Percentiles rank a stretch among this genome's conserved stretches.
phyloP scores from a whole-genome alignment of 2,797 vertebrate genomes.

The Phoxinus dragarum region DNA sequence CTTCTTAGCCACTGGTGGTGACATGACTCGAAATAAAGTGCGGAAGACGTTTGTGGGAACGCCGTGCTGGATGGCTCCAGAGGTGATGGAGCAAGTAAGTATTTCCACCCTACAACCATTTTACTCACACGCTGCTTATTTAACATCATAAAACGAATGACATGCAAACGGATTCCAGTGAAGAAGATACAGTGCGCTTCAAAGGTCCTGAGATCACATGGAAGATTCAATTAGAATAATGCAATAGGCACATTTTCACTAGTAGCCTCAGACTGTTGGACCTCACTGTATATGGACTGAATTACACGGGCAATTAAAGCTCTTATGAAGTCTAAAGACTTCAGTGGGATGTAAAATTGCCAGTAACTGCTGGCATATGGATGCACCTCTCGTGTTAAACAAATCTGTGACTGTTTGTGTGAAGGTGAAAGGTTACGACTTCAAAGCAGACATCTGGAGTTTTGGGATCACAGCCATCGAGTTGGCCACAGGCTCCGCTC shows the following conservation, averaged over 20 bases:
- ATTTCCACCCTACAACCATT: neutral
- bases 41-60: constrained; percentile 98
- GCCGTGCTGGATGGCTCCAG: constrained; percentile 98
- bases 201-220: neutral
- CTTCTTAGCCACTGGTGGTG: constrained; percentile 94
- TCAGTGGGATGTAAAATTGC: neutral
- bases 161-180: neutral
- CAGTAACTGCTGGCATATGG: constrained; percentile 15
- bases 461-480: constrained; percentile 98
- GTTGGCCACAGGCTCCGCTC: constrained; percentile 92
- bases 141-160: neutral
- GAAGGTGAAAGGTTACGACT: constrained; percentile 95
- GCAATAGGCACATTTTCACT: neutral
- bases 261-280: neutral
- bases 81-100: constrained; percentile 96
- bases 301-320: constrained; percentile 24
- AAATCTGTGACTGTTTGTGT: constrained; percentile 30
- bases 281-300: neutral
- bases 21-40: constrained; percentile 97
- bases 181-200: neutral
- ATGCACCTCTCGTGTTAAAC: constrained; percentile 5
- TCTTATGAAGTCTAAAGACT: constrained; percentile 3
- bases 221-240: neutral
- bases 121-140: neutral
- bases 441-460: constrained; percentile 99